Evolutionary conservation across 2,797 vertebrate genomes (phyloP).

Genomic region (Melanotaenia trifasciata): DNA sequence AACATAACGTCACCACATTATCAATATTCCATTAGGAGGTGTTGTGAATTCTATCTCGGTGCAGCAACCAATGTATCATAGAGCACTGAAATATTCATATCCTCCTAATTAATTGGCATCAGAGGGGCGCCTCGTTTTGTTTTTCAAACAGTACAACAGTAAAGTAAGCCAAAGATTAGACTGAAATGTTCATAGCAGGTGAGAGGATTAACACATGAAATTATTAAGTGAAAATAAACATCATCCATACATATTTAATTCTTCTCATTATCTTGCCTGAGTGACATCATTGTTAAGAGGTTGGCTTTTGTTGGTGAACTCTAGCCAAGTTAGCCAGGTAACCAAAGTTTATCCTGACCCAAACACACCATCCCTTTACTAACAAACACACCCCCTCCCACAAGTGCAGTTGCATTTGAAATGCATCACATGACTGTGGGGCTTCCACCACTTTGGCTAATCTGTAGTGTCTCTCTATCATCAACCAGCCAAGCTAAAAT

Average conservation of each 20-base stretch:
- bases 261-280: slow-evolving; percentile 54
- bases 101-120: slow-evolving; percentile 84
- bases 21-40: slow-evolving; percentile 83
- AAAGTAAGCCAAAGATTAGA: slow-evolving; percentile 76
- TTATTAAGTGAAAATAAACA: slow-evolving; percentile 60
- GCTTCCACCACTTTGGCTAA: slow-evolving; percentile 82
- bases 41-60: slow-evolving; percentile 81
- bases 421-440: slow-evolving; percentile 78
- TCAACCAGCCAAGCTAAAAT: slow-evolving; percentile 76
- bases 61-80: slow-evolving; percentile 81
- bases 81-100: slow-evolving; percentile 86
- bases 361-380: slow-evolving; percentile 33
- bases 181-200: slow-evolving; percentile 72
- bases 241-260: slow-evolving; percentile 50
- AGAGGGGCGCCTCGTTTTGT: slow-evolving; percentile 76
- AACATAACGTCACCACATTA: slow-evolving; percentile 74
- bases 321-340: slow-evolving; percentile 26
- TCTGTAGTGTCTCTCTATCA: slow-evolving; percentile 85
- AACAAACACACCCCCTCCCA: slow-evolving; percentile 42
- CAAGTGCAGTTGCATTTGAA: slow-evolving; percentile 78
- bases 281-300: slow-evolving; percentile 7
- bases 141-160: slow-evolving; percentile 69
- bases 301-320: slow-evolving; percentile 25
- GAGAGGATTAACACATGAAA: slow-evolving; percentile 60
- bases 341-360: slow-evolving; percentile 1